Conservation (phyloP, 1,140 invertebrate species). For the Pantala flavescens region DNA sequence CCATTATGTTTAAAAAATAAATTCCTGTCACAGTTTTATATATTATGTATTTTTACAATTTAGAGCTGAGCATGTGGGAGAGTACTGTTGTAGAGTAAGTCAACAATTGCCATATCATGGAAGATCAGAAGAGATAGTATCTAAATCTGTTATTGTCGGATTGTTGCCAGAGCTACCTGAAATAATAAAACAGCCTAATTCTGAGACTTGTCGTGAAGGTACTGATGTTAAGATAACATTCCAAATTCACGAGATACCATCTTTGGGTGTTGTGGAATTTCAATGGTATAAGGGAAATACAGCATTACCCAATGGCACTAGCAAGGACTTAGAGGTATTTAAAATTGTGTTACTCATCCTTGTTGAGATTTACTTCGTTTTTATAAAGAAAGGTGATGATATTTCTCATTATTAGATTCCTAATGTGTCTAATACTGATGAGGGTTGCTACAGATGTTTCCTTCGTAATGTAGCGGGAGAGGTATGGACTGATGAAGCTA, state of each 20-base stretch:
- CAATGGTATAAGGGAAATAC: background rate
- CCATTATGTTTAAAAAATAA: too few relatives aligned
- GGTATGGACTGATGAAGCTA: slow-evolving; percentile 17
- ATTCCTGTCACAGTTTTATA: too few relatives aligned
- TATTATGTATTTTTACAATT: background rate
- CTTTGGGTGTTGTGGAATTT: background rate
- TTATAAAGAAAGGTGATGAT: too few relatives aligned
- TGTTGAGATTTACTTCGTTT: too few relatives aligned
- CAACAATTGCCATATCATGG: background rate
- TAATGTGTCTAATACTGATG: background rate
- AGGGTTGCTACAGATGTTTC: slow-evolving; percentile 15
- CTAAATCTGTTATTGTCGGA: slow-evolving; percentile 10
- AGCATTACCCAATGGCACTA: background rate
- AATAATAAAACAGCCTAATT: slow-evolving; percentile 14
- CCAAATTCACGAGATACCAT: background rate
- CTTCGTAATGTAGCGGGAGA: slow-evolving; percentile 14
- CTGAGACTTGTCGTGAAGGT: background rate
- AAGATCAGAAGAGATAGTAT: background rate
- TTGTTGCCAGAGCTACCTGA: slow-evolving; percentile 15
- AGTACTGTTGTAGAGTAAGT: slow-evolving; percentile 15
- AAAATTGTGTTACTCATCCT: background rate
- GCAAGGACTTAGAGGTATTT: background rate
- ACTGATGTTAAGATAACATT: background rate
- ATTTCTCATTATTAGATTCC: too few relatives aligned
- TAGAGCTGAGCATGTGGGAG: slow-evolving; percentile 15